These are phyloP conservation scores for Trochalopteron elliotii DNA, from an alignment of 2,113 vertebrate species.

Conservation along the genomic window DNA sequence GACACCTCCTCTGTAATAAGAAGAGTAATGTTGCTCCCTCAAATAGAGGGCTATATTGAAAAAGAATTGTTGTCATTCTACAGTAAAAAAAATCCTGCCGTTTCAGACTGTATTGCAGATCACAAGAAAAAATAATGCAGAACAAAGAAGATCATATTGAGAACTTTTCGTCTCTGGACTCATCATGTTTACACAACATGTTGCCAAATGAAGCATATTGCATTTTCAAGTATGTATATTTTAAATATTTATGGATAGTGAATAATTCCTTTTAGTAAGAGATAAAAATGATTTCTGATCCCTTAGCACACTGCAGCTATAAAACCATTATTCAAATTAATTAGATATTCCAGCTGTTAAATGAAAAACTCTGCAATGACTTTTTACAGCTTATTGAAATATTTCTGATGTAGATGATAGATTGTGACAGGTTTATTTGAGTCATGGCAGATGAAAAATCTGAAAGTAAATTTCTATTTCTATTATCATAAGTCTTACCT, in stretches of 20 bases:
- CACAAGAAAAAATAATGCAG: not conserved
- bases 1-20: not conserved
- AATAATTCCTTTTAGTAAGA: not conserved
- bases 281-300: not conserved
- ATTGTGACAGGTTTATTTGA: not conserved
- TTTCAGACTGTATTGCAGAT: not conserved
- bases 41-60: not conserved
- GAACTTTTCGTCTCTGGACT: not conserved
- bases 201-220: not conserved
- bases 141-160: not conserved
- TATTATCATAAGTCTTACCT: not conserved
- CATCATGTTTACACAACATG: not conserved
- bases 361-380: not conserved
- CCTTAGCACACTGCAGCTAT: not conserved
- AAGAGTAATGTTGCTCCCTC: not conserved
- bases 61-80: not conserved
- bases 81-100: not conserved
- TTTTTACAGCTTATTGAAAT: not conserved
- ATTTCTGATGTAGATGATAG: not conserved
- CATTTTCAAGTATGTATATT: not conserved
- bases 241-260: constrained; percentile 23
- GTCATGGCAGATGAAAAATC: not conserved
- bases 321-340: not conserved
- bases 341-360: not conserved
- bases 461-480: not conserved